Evolutionary conservation across 2,797 vertebrate genomes (phyloP).

Genomic region (Mionectes olivaceus): DNA sequence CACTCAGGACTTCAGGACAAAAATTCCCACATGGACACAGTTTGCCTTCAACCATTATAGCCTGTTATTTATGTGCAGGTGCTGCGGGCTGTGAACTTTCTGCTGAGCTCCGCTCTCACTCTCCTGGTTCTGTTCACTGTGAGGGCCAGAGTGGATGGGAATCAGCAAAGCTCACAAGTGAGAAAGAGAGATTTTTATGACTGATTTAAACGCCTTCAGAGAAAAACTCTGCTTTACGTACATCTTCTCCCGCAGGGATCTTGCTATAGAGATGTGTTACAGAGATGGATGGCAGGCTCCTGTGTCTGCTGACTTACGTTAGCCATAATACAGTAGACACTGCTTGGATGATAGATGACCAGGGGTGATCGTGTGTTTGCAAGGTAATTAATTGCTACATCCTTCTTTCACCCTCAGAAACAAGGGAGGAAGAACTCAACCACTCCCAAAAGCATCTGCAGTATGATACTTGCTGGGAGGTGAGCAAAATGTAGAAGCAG

Average conservation of each 20-base stretch:
- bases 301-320: background rate
- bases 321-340: background rate
- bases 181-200: background rate
- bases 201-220: background rate
- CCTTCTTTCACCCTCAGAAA: background rate
- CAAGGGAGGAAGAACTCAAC: background rate
- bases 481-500: background rate
- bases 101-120: background rate
- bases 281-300: background rate
- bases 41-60: slow-evolving; percentile 21
- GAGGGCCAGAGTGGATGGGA: background rate
- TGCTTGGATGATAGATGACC: background rate
- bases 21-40: slow-evolving; percentile 41
- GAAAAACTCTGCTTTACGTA: background rate
- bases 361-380: background rate
- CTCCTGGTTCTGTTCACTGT: background rate
- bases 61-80: slow-evolving; percentile 23
- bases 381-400: background rate
- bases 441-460: background rate
- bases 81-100: slow-evolving; percentile 18
- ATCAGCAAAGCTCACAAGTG: accelerated
- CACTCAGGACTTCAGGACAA: no score
- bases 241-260: background rate
- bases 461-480: background rate
- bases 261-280: background rate